These are phyloP conservation scores for Acanthurus leucopareius DNA, from an alignment of 2,797 vertebrate species.

Conservation along the genomic window DNA sequence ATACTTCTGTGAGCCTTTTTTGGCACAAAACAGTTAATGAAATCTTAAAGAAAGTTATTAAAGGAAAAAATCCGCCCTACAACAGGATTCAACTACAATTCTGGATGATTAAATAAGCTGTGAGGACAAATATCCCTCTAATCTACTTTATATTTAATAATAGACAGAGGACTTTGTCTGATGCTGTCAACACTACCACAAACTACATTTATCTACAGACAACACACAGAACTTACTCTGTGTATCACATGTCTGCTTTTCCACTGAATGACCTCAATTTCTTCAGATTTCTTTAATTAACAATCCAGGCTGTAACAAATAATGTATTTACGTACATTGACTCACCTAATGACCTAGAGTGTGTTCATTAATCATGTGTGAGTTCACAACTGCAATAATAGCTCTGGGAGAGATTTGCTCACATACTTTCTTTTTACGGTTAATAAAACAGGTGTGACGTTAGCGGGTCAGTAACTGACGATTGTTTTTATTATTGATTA, in stretches of 20 bases:
- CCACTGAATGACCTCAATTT: neutral
- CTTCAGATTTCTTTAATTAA: constrained; percentile 2
- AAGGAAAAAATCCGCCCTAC: constrained; percentile 35
- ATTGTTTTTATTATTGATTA: neutral
- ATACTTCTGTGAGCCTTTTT: constrained; percentile 56
- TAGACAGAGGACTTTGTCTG: constrained; percentile 12
- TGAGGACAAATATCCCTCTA: constrained; percentile 4
- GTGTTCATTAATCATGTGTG: constrained; percentile 9
- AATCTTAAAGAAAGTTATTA: constrained; percentile 26
- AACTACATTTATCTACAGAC: neutral
- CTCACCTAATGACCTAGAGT: neutral
- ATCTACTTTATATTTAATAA: neutral
- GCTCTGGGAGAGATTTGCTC: neutral
- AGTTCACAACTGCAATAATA: neutral
- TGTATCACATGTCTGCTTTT: neutral
- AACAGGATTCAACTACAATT: constrained; percentile 15
- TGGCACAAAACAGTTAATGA: constrained; percentile 45
- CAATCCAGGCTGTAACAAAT: neutral
- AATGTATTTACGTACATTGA: constrained; percentile 1
- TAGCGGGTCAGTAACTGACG: neutral
- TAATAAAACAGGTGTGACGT: constrained; percentile 1
- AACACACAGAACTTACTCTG: neutral
- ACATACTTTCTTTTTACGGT: neutral
- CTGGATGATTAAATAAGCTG: neutral
- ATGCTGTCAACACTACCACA: neutral